Evolutionary conservation across 2,113 vertebrate species (phyloP).

Genomic region (Sphaerodactylus townsendi): DNA sequence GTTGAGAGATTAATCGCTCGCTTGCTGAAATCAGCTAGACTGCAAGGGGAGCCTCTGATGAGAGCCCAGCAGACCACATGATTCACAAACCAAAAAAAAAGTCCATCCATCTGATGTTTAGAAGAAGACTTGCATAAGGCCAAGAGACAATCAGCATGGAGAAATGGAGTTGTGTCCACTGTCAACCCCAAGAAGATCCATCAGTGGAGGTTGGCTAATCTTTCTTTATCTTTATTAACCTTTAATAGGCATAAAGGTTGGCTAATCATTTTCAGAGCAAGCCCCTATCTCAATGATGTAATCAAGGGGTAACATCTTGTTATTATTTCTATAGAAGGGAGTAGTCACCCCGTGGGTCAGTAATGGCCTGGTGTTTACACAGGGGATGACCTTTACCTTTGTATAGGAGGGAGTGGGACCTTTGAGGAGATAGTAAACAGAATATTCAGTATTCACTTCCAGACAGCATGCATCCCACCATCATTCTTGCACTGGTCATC

Average conservation of each 20-base stretch:
- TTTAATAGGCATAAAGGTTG: too few relatives aligned
- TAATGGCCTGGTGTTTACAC: too few relatives aligned
- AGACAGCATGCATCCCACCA: background rate
- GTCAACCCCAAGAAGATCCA: background rate
- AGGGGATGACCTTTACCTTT: too few relatives aligned
- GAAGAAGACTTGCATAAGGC: background rate
- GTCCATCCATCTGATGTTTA: too few relatives aligned
- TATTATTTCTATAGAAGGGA: too few relatives aligned
- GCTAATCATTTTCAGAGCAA: background rate
- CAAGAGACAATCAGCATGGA: background rate
- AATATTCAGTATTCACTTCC: background rate
- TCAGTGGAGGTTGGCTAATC: too few relatives aligned
- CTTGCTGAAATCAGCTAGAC: background rate
- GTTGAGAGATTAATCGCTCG: slow-evolving; percentile 12
- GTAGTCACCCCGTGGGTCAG: too few relatives aligned
- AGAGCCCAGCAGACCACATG: background rate
- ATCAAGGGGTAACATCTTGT: background rate
- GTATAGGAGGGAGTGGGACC: background rate
- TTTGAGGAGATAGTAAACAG: background rate
- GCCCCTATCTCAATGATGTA: background rate
- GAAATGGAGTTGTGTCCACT: background rate
- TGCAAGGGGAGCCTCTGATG: background rate
- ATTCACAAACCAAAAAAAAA: background rate
- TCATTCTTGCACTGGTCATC: background rate
- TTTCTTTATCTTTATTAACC: too few relatives aligned